Conservation (phyloP, 2,113 vertebrate genomes). For the Myxocyprinus asiaticus region DNA sequence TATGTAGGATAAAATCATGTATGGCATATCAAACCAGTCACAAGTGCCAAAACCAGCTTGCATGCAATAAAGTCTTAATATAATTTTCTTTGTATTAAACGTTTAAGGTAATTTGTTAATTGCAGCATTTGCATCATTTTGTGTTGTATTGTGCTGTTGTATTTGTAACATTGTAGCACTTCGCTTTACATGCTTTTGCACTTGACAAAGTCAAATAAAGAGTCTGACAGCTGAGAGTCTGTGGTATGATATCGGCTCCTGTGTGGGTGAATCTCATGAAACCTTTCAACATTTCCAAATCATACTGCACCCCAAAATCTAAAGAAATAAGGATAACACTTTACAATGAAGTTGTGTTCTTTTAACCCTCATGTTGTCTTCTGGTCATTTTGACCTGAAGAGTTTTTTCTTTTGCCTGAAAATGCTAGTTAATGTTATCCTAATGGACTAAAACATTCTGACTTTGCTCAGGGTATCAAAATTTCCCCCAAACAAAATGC, state of each 20-base stretch:
- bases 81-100: constrained; percentile 34
- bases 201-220: constrained; percentile 83
- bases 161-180: constrained; percentile 65
- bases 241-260: neutral
- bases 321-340: no score
- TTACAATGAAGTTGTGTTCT: no score
- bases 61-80: constrained; percentile 10
- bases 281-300: no score
- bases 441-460: no score
- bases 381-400: no score
- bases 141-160: constrained; percentile 20
- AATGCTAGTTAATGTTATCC: no score
- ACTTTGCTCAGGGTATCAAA: no score
- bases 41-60: constrained; percentile 54
- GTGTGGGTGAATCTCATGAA: no score
- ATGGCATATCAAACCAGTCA: constrained; percentile 4
- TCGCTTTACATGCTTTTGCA: constrained; percentile 74
- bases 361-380: no score
- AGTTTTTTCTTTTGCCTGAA: no score
- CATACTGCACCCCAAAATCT: no score
- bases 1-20: neutral
- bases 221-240: constrained; percentile 71
- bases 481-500: no score
- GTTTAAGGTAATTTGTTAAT: constrained; percentile 30
- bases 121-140: neutral